Percentiles rank a stretch among this genome's conserved stretches.
These are phyloP conservation scores for Sebastes schlegelii DNA, from an alignment of 2,113 vertebrate species.

Conservation along the genomic window DNA sequence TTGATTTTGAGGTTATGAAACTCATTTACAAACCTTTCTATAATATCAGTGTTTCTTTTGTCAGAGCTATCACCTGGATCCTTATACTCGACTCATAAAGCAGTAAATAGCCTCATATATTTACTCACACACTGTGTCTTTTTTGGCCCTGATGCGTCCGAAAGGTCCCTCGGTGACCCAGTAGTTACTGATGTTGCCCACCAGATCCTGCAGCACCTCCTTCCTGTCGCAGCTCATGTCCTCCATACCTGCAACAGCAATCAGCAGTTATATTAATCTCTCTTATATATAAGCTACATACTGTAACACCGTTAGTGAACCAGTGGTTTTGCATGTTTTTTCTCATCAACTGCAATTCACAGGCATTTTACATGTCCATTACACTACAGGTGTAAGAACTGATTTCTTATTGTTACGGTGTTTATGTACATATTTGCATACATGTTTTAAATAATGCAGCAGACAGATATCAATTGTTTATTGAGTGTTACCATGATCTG, in stretches of 20 bases:
- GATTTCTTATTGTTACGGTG: too few species aligned
- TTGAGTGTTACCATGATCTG: conserved; percentile 82
- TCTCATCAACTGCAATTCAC: not conserved
- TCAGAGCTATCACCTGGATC: not conserved
- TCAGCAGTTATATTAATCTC: too few species aligned
- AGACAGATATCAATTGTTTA: not conserved
- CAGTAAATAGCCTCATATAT: accelerated
- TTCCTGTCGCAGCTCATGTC: conserved; percentile 82
- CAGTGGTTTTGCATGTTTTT: not conserved
- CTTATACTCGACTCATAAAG: not conserved
- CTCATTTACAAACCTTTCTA: not conserved
- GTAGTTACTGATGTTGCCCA: conserved; percentile 60
- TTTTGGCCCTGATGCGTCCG: conserved; percentile 76
- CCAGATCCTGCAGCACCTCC: conserved; percentile 76
- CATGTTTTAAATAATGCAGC: not conserved
- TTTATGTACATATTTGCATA: too few species aligned
- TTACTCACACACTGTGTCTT: conserved; percentile 71
- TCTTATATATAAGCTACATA: not conserved
- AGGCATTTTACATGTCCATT: not conserved
- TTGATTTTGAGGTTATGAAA: too few species aligned
- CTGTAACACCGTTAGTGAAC: not conserved
- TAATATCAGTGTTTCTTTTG: too few species aligned
- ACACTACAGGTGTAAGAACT: too few species aligned
- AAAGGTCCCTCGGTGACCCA: conserved; percentile 79
- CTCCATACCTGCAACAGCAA: conserved; percentile 81